phyloP scores from a whole-genome alignment of 2,888 invertebrate species.

The Amphiduros pacificus region DNA sequence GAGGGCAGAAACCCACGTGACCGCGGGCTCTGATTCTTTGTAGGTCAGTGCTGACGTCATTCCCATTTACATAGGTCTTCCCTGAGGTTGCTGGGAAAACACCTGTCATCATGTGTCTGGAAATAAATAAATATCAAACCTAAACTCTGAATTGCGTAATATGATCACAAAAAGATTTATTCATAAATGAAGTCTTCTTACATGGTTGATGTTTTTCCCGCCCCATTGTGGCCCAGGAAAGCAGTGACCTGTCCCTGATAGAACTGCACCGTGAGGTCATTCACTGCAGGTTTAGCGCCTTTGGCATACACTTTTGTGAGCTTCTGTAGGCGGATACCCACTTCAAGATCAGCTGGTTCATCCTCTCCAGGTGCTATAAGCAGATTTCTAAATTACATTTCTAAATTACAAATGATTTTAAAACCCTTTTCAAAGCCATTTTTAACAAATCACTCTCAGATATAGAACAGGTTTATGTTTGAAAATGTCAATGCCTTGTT shows the following conservation, averaged over 20 bases:
- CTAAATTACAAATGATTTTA: no score
- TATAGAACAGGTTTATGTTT: no score
- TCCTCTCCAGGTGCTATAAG: conserved; percentile 19
- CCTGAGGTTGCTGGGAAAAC: conserved; percentile 39
- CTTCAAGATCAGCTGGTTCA: conserved; percentile 28
- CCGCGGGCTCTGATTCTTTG: conserved; percentile 37
- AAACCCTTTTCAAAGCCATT: no score
- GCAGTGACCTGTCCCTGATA: conserved; percentile 52
- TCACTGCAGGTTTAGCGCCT: conserved; percentile 35
- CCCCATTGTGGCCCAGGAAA: conserved; percentile 56
- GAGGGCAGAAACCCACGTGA: conserved; percentile 60
- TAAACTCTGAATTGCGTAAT: not conserved
- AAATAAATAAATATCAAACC: not conserved
- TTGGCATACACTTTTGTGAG: conserved; percentile 36
- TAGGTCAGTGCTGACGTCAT: conserved; percentile 32
- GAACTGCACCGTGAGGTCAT: conserved; percentile 46
- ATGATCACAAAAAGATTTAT: no score
- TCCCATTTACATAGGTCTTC: conserved; percentile 39
- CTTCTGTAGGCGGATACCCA: conserved; percentile 43
- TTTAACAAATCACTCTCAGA: no score
- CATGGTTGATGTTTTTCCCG: conserved; percentile 58
- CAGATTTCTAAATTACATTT: no score
- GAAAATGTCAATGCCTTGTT: no score
- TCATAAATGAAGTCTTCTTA: no score
- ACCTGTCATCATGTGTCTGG: conserved; percentile 54